These are phyloP conservation scores for Mercenaria mercenaria DNA, from an alignment of 1,140 invertebrate species.

Conservation along the genomic window DNA sequence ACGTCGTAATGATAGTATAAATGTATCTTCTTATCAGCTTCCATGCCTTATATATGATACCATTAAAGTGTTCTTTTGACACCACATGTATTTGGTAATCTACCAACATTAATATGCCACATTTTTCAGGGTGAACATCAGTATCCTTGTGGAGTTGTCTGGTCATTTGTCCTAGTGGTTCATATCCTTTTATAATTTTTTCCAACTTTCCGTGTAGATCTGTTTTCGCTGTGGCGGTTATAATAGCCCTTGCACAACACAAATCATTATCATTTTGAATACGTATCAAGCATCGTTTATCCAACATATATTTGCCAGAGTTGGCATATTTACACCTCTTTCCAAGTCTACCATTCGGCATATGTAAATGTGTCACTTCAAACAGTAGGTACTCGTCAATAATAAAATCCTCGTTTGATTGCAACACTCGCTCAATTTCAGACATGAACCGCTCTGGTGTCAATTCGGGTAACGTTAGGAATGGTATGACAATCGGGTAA, in stretches of 20 bases:
- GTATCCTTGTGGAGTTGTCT: not conserved
- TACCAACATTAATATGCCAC: not conserved
- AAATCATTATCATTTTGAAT: constrained; percentile 45
- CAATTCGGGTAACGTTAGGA: not conserved
- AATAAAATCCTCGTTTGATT: not conserved
- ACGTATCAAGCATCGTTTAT: not conserved
- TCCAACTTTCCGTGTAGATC: constrained; percentile 22
- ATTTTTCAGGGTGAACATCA: not conserved
- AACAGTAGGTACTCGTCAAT: not conserved
- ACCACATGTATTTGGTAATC: not conserved
- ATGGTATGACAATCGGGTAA: too few relatives aligned
- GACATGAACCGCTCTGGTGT: not conserved
- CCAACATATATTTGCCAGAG: not conserved
- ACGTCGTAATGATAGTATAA: constrained; percentile 50
- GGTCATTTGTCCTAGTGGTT: not conserved
- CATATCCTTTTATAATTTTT: not conserved
- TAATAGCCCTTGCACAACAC: constrained; percentile 20
- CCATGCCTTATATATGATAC: not conserved
- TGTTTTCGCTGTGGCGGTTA: not conserved
- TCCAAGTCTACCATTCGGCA: not conserved
- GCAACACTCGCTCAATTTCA: not conserved
- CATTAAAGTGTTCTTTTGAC: not conserved
- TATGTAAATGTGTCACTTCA: not conserved
- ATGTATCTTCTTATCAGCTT: constrained; percentile 1
- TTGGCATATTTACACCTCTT: constrained; percentile 16